phyloP scores from a whole-genome alignment of 2,888 invertebrate genomes.

The Dioctria linearis region DNA sequence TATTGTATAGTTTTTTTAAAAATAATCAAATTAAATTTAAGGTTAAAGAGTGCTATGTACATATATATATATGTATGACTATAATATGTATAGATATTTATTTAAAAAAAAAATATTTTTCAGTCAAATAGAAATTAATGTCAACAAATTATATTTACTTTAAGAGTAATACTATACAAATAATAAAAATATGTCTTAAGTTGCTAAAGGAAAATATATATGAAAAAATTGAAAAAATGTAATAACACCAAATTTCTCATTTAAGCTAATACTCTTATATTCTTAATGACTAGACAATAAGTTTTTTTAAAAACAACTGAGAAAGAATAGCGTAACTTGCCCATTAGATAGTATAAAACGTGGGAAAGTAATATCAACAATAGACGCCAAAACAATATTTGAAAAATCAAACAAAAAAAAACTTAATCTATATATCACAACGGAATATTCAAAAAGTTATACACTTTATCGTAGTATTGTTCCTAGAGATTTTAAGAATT shows the following conservation, averaged over 20 bases:
- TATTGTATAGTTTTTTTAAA: no score
- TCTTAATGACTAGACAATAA: constrained; percentile 42
- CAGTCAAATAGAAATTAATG: no score
- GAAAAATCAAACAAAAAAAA: constrained; percentile 22
- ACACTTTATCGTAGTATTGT: constrained; percentile 4
- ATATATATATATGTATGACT: no score
- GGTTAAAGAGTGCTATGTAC: no score
- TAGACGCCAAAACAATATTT: constrained; percentile 10
- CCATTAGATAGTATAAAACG: constrained; percentile 9
- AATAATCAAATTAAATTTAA: no score
- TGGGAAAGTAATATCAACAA: not conserved
- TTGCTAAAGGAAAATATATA: no score
- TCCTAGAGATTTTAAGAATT: constrained; percentile 21
- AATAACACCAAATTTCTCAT: constrained; percentile 1
- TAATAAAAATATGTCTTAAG: no score
- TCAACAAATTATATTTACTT: no score
- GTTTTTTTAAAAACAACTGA: not conserved
- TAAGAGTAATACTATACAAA: no score
- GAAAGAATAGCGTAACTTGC: not conserved
- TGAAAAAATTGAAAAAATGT: no score
- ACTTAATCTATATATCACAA: constrained; percentile 46
- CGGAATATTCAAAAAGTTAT: constrained; percentile 39
- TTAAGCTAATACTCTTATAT: constrained; percentile 8
- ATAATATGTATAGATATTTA: no score
- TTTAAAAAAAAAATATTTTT: no score